phyloP scores from a whole-genome alignment of 2,888 invertebrate species.

The Amphipoea lucens region DNA sequence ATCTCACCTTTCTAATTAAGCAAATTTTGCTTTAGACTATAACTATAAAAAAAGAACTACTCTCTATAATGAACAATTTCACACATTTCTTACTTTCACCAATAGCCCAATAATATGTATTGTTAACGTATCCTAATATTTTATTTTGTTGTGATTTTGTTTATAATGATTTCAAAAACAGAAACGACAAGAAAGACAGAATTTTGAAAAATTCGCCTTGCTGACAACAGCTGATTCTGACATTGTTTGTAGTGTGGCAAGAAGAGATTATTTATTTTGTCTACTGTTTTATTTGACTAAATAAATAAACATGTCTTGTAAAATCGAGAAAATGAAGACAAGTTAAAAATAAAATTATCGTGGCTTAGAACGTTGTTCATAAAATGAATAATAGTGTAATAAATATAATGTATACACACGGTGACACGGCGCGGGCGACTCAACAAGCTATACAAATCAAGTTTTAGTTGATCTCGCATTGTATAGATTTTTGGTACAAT shows the following conservation, averaged over 20 bases:
- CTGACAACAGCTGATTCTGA: constrained; percentile 69
- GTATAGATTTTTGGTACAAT: no score
- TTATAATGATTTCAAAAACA: constrained; percentile 38
- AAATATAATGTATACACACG: no score
- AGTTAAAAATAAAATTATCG: background rate
- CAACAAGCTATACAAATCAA: no score
- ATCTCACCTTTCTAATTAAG: constrained; percentile 38
- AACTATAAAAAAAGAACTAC: background rate
- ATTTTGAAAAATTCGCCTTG: constrained; percentile 63
- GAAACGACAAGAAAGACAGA: constrained; percentile 46
- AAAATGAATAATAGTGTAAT: background rate
- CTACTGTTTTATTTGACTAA: no score
- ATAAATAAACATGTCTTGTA: no score
- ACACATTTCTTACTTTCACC: constrained; percentile 11
- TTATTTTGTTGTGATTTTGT: constrained; percentile 4
- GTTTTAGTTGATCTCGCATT: no score
- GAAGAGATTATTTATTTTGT: background rate
- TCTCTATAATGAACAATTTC: constrained; percentile 4
- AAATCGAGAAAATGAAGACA: background rate
- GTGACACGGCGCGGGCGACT: no score
- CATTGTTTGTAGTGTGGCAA: constrained; percentile 39
- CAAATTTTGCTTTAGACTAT: constrained; percentile 14
- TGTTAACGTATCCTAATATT: background rate
- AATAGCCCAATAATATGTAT: constrained; percentile 19
- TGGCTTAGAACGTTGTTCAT: background rate